Percentiles rank a stretch among this genome's conserved stretches.
phyloP scores from a whole-genome alignment of 2,797 vertebrate genomes.

The Paguma larvata region DNA sequence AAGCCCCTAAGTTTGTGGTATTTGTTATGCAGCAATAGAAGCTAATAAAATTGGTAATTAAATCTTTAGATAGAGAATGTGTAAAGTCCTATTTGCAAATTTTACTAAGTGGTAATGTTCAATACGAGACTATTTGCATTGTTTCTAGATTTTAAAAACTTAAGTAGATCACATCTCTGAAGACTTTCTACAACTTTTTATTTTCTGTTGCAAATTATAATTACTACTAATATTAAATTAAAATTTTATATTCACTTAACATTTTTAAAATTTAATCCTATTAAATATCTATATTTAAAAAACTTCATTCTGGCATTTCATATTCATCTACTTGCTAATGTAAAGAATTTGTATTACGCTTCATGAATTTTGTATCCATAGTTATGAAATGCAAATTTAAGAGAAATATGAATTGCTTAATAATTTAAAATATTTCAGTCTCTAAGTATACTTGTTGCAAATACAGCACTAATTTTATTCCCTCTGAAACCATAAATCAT shows the following conservation, averaged over 20 bases:
- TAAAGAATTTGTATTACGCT: conserved; percentile 35
- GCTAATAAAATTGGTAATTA: neutral
- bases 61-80: conserved; percentile 16
- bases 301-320: neutral
- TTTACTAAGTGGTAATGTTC: conserved; percentile 6
- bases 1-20: neutral
- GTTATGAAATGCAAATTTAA: conserved; percentile 29
- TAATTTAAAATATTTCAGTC: conserved; percentile 33
- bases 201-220: neutral
- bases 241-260: neutral
- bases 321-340: neutral
- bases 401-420: neutral
- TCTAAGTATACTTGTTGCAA: neutral
- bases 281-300: conserved; percentile 28
- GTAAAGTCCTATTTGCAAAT: conserved; percentile 23
- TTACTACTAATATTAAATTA: conserved; percentile 15
- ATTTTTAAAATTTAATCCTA: neutral
- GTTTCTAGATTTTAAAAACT: neutral
- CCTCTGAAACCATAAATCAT: neutral
- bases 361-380: conserved; percentile 15
- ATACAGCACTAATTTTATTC: neutral
- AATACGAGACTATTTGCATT: neutral
- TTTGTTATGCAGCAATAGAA: neutral
- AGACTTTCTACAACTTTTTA: neutral
- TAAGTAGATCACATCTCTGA: conserved; percentile 6